A percentile compares a stretch with the other conserved stretches of the same genome.
These are phyloP conservation scores for Pachypeltis micranthus DNA, from an alignment of 1,140 invertebrate species.

Conservation along the genomic window DNA sequence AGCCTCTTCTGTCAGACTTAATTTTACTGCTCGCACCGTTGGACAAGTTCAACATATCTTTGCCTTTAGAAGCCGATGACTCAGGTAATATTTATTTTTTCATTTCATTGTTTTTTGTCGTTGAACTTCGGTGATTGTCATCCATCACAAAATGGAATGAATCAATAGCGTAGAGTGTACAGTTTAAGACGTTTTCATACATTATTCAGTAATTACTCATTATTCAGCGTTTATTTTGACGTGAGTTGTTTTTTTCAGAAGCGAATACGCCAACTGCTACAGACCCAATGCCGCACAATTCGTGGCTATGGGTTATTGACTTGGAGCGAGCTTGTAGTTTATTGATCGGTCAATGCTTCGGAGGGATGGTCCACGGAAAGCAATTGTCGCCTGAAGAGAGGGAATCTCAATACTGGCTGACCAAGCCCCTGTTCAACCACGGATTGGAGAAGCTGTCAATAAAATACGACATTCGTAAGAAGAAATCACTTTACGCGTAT, in stretches of 20 bases:
- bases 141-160: no score
- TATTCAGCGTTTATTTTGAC: background rate
- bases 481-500: no score
- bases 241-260: slow-evolving; percentile 30
- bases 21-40: slow-evolving; percentile 40
- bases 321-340: slow-evolving; percentile 46
- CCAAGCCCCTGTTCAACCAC: slow-evolving; percentile 41
- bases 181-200: no score
- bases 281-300: slow-evolving; percentile 34
- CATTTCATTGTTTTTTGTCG: no score
- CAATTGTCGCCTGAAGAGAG: slow-evolving; percentile 38
- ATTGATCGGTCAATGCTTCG: slow-evolving; percentile 47
- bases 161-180: no score
- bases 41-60: slow-evolving; percentile 41
- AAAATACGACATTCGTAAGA: slow-evolving; percentile 25
- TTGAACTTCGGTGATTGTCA: no score
- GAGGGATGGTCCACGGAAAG: slow-evolving; percentile 42
- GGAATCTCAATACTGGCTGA: slow-evolving; percentile 40
- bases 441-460: slow-evolving; percentile 37
- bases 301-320: slow-evolving; percentile 51
- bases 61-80: slow-evolving; percentile 35
- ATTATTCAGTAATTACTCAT: no score
- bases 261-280: slow-evolving; percentile 37
- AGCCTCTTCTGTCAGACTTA: slow-evolving; percentile 38
- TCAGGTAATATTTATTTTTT: slow-evolving; percentile 27